Base-by-base conservation (phyloP, 1,140 invertebrate species). In the Camponotus vicinus region DNA sequence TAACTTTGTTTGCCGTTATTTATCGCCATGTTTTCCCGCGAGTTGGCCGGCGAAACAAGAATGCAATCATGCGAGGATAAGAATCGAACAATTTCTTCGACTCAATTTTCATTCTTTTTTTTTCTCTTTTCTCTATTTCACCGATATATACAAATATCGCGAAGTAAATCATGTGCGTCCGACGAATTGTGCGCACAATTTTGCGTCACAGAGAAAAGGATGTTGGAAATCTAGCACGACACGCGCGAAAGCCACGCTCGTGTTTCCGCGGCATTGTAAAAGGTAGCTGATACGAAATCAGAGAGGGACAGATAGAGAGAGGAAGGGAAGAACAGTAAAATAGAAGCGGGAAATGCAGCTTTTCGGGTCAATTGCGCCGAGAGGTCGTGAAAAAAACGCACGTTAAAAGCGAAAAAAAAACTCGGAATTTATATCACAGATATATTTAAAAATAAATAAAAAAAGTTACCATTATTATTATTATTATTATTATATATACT, bases 201-300 rank as follows among this genome's bases (percentile, higher is more conserved):
- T 61, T 42, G 70, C 49, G 78, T 88, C 55, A 79, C 82, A 42
- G 45, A 27, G 63, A 78, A 89, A 86, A 92, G 92, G 87, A 88
- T 91, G 89, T 90, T 91, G 88, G 89, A 92, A 92, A 94, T 93
- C 92, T 93, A 79, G 91, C 88, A 91, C 90, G 92, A 86, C 88
- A 91, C 86, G 88, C 82, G 40, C 87, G 89, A 89, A 55, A 57
- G 88, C 77, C 88, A 75, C 86, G 92, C 89, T 94, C 92, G 93
- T 88, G 78, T 93, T 94, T 94, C 93, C 92, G 92, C 86, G 92
- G 89, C 88, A 93, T 94, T 94, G 93, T 88, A 71, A 83, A 42
- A 57, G 15, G 34, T 21, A 52, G 45, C 66, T 55, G 82, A 63
- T 57, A 55, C 73, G 77, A 77, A 77, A 85, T 76, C 90, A 86